phyloP scores from a whole-genome alignment of 2,888 invertebrate genomes.

The Pollenia amentaria region DNA sequence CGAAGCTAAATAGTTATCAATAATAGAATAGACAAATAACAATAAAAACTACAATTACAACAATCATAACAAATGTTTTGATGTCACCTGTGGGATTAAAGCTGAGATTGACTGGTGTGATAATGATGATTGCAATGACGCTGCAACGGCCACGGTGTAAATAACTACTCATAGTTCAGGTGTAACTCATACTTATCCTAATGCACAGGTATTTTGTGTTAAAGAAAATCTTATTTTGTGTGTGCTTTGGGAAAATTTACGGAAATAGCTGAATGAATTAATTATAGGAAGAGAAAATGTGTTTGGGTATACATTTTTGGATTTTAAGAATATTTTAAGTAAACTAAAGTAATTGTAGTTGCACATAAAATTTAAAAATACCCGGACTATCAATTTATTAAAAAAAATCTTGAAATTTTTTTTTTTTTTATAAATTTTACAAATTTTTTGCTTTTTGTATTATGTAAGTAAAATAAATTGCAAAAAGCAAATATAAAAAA shows the following conservation, averaged over 20 bases:
- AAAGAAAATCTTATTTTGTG: background rate
- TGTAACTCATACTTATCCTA: constrained; percentile 4
- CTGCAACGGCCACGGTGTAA: background rate
- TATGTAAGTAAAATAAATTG: constrained; percentile 1
- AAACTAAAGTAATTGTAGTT: too few species aligned
- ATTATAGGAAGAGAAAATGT: background rate
- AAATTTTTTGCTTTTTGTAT: too few species aligned
- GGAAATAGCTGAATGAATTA: constrained; percentile 3
- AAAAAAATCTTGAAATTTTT: too few species aligned
- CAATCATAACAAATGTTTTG: constrained; percentile 50
- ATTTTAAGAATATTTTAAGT: too few species aligned
- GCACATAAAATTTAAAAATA: too few species aligned
- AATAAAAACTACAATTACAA: constrained; percentile 46
- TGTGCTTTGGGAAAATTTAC: background rate
- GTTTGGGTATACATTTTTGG: too few species aligned
- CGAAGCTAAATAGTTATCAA: background rate
- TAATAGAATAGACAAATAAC: constrained; percentile 26
- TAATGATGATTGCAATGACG: constrained; percentile 23
- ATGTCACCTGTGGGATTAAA: constrained; percentile 49
- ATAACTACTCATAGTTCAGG: background rate
- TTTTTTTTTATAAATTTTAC: too few species aligned
- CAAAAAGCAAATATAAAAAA: background rate
- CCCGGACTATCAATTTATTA: too few species aligned
- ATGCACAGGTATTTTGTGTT: background rate
- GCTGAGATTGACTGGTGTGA: constrained; percentile 5